These are phyloP conservation scores for Xenopus borealis DNA, from an alignment of 2,113 vertebrate species.

Conservation along the genomic window DNA sequence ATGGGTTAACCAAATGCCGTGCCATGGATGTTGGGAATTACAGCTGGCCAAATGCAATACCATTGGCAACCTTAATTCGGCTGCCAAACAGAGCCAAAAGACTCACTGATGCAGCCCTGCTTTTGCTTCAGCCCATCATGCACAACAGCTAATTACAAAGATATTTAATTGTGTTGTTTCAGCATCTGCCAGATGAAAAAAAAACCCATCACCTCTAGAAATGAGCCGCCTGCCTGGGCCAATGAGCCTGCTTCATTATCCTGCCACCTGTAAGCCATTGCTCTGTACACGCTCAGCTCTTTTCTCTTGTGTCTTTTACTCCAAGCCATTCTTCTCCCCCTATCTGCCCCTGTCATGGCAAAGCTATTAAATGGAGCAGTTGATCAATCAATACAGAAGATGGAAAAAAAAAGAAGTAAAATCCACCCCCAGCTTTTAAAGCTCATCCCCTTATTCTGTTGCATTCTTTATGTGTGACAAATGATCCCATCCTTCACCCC, in stretches of 20 bases:
- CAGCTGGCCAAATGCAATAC: no score
- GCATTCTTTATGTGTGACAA: constrained; percentile 11
- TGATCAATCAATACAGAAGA: not conserved
- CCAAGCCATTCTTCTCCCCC: not conserved
- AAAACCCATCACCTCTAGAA: not conserved
- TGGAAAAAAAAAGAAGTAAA: not conserved
- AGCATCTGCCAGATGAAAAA: not conserved
- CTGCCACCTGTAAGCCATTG: not conserved
- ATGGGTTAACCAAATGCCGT: no score
- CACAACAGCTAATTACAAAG: no score
- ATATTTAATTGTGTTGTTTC: not conserved
- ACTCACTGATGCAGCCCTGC: no score
- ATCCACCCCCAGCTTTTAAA: constrained; percentile 5
- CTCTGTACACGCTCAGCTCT: no score
- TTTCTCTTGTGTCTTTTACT: not conserved
- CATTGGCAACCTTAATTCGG: no score
- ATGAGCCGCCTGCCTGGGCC: not conserved
- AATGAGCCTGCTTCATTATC: not conserved
- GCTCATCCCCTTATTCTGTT: constrained; percentile 3
- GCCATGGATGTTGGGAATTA: no score
- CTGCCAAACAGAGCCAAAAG: no score
- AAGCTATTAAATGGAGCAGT: not conserved
- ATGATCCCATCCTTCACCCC: constrained; percentile 6
- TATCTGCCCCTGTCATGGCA: not conserved
- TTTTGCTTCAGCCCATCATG: no score